These are phyloP conservation scores for Sebastes cheni DNA, from an alignment of 2,797 vertebrate genomes.

Conservation along the genomic window DNA sequence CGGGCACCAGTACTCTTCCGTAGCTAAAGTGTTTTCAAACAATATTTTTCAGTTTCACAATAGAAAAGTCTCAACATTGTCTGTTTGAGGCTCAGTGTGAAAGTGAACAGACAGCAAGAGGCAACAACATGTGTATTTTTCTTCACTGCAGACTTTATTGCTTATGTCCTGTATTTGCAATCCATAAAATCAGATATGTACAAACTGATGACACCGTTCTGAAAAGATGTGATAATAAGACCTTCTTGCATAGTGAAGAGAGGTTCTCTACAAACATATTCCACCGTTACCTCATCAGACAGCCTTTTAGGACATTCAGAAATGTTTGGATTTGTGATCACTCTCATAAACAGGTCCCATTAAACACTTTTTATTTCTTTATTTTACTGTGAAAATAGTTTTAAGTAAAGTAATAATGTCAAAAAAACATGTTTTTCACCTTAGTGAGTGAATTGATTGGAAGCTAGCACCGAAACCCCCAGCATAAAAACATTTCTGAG, in stretches of 20 bases:
- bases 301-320: constrained; percentile 24
- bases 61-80: not conserved
- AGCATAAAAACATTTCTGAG: constrained; percentile 15
- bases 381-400: not conserved
- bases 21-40: not conserved
- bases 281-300: not conserved
- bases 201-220: constrained; percentile 28
- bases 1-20: not conserved
- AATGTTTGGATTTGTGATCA: not conserved
- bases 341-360: not conserved
- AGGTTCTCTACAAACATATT: constrained; percentile 5
- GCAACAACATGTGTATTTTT: constrained; percentile 2
- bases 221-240: constrained; percentile 17
- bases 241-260: constrained; percentile 31
- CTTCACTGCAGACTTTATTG: constrained; percentile 72
- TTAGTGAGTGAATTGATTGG: not conserved
- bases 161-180: constrained; percentile 56
- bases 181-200: constrained; percentile 54
- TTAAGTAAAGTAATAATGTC: not conserved
- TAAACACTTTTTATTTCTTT: not conserved
- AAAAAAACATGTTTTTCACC: not conserved
- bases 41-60: not conserved
- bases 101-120: not conserved
- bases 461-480: not conserved
- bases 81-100: not conserved